Conservation (phyloP, 30 jellyfish, hydroid and myxozoan genomes). For the Cassiopea xamachana region DNA sequence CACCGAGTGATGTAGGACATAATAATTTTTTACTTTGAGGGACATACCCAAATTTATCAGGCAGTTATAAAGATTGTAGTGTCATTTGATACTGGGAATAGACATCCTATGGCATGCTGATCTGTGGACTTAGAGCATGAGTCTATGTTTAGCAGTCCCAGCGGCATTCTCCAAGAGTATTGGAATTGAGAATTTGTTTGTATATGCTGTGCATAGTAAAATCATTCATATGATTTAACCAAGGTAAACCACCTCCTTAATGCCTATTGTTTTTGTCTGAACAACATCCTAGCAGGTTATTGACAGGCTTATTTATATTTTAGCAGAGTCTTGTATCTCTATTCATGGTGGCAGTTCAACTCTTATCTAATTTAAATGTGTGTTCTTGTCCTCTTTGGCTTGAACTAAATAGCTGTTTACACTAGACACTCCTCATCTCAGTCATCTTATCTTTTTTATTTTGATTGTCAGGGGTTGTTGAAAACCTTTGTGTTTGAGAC, state of each 20-base stretch:
- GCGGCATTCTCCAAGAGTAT: neutral
- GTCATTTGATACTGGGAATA: too few species aligned
- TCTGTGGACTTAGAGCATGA: too few species aligned
- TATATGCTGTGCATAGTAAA: neutral
- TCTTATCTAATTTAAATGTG: neutral
- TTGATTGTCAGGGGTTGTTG: neutral
- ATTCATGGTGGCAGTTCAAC: slow-evolving; percentile 22
- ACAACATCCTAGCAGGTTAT: slow-evolving; percentile 1
- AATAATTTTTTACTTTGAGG: too few species aligned
- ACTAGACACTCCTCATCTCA: neutral
- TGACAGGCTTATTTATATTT: neutral
- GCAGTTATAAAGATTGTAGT: too few species aligned
- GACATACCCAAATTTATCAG: too few species aligned
- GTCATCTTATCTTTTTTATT: neutral
- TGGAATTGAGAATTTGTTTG: neutral
- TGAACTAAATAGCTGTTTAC: neutral
- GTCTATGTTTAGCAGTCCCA: neutral
- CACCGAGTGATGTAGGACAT: too few species aligned
- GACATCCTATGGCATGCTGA: too few species aligned
- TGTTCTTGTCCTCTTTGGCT: neutral
- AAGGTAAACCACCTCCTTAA: neutral
- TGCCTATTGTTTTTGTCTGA: neutral
- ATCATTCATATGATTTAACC: neutral
- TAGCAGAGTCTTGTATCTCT: neutral
- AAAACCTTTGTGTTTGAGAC: neutral